These are phyloP conservation scores for Palaemon carinicauda DNA, from an alignment of 1,140 invertebrate species.

Conservation along the genomic window DNA sequence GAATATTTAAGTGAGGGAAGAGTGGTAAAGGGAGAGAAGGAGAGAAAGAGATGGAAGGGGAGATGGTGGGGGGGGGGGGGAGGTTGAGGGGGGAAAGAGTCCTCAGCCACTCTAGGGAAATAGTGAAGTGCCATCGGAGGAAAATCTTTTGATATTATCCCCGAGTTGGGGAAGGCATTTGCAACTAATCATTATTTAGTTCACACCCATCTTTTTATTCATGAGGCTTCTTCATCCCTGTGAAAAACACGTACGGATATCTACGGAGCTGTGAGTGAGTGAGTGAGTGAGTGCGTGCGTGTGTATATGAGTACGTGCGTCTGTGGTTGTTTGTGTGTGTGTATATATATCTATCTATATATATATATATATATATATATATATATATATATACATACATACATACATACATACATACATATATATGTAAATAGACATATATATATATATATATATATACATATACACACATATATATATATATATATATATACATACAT, in stretches of 20 bases:
- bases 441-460: neutral
- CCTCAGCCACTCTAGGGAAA: too few relatives aligned
- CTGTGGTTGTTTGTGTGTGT: too few relatives aligned
- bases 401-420: neutral
- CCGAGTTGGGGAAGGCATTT: neutral
- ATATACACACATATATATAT: neutral
- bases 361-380: neutral
- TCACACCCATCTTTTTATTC: too few relatives aligned
- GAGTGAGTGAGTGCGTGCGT: too few relatives aligned
- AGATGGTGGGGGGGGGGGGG: neutral
- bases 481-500: slow-evolving; percentile 2
- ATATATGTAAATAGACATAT: neutral
- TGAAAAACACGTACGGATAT: too few relatives aligned
- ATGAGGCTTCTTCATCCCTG: too few relatives aligned
- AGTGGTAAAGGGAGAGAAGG: neutral
- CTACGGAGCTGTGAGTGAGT: too few relatives aligned
- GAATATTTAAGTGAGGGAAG: slow-evolving; percentile 48
- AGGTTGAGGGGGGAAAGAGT: neutral
- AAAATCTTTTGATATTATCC: too few relatives aligned
- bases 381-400: neutral
- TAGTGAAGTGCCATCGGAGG: too few relatives aligned
- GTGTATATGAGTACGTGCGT: too few relatives aligned
- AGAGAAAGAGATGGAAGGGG: neutral
- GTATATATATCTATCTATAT: neutral
- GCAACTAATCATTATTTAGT: too few relatives aligned